These are phyloP conservation scores for Macrostomum lignano DNA, from an alignment of 1,140 invertebrate species.

Conservation along the genomic window DNA sequence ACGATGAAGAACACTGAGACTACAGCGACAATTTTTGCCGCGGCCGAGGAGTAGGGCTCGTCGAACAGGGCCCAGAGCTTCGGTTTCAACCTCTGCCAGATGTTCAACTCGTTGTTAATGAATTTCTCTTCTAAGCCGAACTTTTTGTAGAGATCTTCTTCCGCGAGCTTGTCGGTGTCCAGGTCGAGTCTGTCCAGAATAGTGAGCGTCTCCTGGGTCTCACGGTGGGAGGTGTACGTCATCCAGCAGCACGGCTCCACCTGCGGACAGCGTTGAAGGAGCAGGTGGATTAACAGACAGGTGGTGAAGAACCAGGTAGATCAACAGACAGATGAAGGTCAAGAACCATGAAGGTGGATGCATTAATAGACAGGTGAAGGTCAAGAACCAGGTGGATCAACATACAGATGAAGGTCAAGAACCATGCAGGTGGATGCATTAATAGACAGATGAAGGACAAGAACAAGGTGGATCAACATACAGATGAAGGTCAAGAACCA, in stretches of 20 bases:
- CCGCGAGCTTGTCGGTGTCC: slow-evolving; percentile 54
- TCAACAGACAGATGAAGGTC: too few relatives aligned
- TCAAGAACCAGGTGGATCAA: too few relatives aligned
- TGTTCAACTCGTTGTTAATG: slow-evolving; percentile 39
- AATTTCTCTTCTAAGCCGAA: slow-evolving; percentile 65
- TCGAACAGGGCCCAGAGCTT: slow-evolving; percentile 64
- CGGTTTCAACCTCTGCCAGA: slow-evolving; percentile 48
- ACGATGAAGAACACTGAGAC: slow-evolving; percentile 71
- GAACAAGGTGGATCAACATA: too few relatives aligned
- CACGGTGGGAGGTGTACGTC: slow-evolving; percentile 76
- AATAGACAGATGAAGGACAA: too few relatives aligned
- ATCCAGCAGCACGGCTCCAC: slow-evolving; percentile 91
- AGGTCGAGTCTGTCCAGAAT: slow-evolving; percentile 71
- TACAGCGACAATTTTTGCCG: slow-evolving; percentile 55
- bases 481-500: too few relatives aligned
- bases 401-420: too few relatives aligned
- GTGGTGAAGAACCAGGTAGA: too few relatives aligned
- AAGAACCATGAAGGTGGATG: too few relatives aligned
- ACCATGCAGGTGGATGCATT: too few relatives aligned
- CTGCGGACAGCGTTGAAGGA: too few relatives aligned
- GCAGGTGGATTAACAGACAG: too few relatives aligned
- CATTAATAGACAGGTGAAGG: too few relatives aligned
- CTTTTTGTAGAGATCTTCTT: slow-evolving; percentile 54
- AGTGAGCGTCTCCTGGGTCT: slow-evolving; percentile 69
- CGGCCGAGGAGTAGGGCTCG: slow-evolving; percentile 54